Conservation (phyloP, 2,113 vertebrate species). For the Salvator merianae region DNA sequence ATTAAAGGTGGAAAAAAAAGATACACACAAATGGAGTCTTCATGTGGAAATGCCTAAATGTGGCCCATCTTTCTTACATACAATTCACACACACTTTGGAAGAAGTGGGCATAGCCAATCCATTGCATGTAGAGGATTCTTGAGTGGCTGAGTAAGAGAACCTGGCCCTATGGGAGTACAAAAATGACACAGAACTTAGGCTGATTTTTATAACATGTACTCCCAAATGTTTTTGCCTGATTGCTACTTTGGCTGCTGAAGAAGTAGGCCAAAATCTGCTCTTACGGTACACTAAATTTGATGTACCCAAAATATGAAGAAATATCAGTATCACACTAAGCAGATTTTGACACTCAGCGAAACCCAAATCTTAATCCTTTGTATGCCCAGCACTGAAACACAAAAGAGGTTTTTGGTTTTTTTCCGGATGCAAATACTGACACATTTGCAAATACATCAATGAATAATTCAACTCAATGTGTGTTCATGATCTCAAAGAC, state of each 20-base stretch:
- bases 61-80: neutral
- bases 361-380: neutral
- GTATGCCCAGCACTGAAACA: neutral
- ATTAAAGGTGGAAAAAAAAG: neutral
- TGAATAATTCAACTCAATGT: constrained; percentile 29
- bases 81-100: neutral
- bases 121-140: constrained; percentile 23
- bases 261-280: neutral
- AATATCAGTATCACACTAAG: neutral
- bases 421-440: constrained; percentile 18
- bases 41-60: neutral
- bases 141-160: rapidly evolving
- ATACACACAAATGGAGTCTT: neutral
- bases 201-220: constrained; percentile 20
- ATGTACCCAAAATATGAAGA: rapidly evolving
- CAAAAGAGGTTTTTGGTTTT: neutral
- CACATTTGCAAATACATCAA: constrained; percentile 24
- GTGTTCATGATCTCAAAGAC: constrained; percentile 32
- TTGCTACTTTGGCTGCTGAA: constrained; percentile 25
- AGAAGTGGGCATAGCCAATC: too few species aligned
- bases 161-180: constrained; percentile 15
- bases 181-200: constrained; percentile 51
- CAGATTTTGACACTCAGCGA: constrained; percentile 24
- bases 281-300: neutral
- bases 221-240: constrained; percentile 35